Base-by-base conservation (phyloP, 2,113 vertebrate genomes). In the Platycercus adscitus region DNA sequence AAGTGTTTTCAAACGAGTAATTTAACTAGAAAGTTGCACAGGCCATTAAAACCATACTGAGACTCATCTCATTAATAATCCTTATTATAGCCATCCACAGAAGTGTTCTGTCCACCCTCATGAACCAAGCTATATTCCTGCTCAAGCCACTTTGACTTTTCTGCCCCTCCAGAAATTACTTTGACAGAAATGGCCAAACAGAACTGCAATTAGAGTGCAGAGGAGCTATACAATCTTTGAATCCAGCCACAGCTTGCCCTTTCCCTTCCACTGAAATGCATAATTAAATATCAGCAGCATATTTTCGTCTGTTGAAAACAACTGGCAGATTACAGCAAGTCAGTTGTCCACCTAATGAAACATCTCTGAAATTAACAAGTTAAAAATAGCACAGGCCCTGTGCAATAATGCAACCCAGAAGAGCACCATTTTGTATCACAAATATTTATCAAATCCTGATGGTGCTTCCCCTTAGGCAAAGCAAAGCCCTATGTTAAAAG, bases 301-400 rank as follows among this genome's bases (percentile, higher is more conserved):
- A 50, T 64, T 84, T 91, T 19, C 18, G 9, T 7, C 82, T 61
- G 70, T 17, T 60, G 77, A 68, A 64, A 89, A 81, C 69, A 81
- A 31, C 39, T 10, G 7, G 69, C 77, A 84, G 35, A 50, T 64
- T 21, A 29, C 56, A 56, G 73, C 3, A 65, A 92, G 77, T 33
- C 70, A 31, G 56, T 17, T 52, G 56, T 29, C 63, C 73, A 53
- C 4, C 47, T 77, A 86, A 68, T 35, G 73, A 92, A 85, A 69
- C n/a, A 7, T 2, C 25, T 80, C 63, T 46, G 61, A 69, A 68
- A 89, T 78, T 16, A 72, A 25, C n/a, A 76, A 73, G 37, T 55
- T 56, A 87, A 76, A 96, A 95, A 86, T n/a, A 95, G 88, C 86
- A 39, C 60, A 79, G 65, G 41, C 17, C 17, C 61, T n/a, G 26